phyloP scores from a whole-genome alignment of 2,888 invertebrate genomes.

The Platerodrilus igneus region DNA sequence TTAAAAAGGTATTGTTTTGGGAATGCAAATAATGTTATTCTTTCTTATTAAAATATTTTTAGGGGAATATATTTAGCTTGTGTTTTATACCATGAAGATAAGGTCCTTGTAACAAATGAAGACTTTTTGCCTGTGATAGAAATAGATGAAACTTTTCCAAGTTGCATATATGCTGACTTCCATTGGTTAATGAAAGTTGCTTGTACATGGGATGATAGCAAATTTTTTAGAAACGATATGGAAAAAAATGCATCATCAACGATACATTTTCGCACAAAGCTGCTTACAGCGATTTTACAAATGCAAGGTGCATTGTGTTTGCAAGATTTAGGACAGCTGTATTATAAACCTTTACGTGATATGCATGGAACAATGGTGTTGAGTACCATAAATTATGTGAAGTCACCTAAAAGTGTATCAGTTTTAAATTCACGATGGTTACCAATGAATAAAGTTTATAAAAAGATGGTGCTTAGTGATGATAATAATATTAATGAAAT shows the following conservation, averaged over 20 bases:
- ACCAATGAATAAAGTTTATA: conserved; percentile 73
- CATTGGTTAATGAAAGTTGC: conserved; percentile 98
- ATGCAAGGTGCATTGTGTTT: conserved; percentile 88
- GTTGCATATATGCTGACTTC: conserved; percentile 86
- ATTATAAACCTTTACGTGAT: conserved; percentile 86
- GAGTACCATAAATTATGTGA: conserved; percentile 76
- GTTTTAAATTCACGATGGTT: conserved; percentile 91
- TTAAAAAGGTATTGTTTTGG: conserved; percentile 60
- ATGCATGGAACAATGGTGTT: conserved; percentile 87
- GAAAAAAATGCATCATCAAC: conserved; percentile 89
- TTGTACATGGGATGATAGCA: conserved; percentile 96
- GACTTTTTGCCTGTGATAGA: conserved; percentile 96
- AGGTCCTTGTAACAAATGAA: conserved; percentile 92
- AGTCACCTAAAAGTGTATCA: conserved; percentile 80
- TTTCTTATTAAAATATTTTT: conserved; percentile 35
- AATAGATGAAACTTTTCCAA: conserved; percentile 93
- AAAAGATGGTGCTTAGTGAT: conserved; percentile 70
- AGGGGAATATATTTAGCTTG: conserved; percentile 94
- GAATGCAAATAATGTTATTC: not conserved
- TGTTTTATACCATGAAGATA: conserved; percentile 91
- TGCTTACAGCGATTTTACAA: conserved; percentile 87
- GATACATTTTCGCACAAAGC: conserved; percentile 85
- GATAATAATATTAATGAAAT: conserved; percentile 76
- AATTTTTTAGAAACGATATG: conserved; percentile 87
- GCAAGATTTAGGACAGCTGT: conserved; percentile 91